Conservation (phyloP, 2,113 vertebrate genomes). For the Clarias magur region DNA sequence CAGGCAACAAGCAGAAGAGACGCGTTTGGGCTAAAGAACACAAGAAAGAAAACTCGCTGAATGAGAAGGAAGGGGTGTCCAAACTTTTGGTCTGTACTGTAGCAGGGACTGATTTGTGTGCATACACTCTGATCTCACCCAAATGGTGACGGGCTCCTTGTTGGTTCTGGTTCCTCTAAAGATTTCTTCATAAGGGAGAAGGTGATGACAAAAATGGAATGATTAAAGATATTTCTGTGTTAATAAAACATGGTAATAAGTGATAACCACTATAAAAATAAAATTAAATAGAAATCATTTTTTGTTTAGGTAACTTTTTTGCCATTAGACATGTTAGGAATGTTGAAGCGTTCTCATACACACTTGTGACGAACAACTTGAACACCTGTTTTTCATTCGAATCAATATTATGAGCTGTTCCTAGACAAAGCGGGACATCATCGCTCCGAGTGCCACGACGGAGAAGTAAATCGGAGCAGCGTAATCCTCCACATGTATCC, state of each 20-base stretch:
- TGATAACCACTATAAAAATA: not conserved
- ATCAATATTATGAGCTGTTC: conserved; percentile 43
- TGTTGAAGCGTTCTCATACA: too few species aligned
- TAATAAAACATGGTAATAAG: not conserved
- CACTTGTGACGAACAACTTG: not conserved
- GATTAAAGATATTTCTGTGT: not conserved
- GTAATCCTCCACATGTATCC: conserved; percentile 39
- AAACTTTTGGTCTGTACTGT: too few species aligned
- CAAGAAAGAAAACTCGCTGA: too few species aligned
- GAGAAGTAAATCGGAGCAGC: conserved; percentile 45
- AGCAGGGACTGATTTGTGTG: too few species aligned
- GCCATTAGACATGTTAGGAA: not conserved
- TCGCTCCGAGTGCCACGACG: not conserved
- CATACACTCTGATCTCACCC: too few species aligned
- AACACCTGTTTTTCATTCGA: conserved; percentile 17
- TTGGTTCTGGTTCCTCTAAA: too few species aligned
- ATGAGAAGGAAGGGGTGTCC: too few species aligned
- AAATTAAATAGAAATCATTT: not conserved
- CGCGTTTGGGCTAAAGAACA: too few species aligned
- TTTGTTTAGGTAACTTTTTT: not conserved
- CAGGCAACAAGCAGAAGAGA: too few species aligned
- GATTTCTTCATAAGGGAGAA: too few species aligned
- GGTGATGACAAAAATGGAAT: too few species aligned
- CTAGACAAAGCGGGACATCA: conserved; percentile 28
- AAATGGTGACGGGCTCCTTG: too few species aligned